These are phyloP conservation scores for Alloplasta piceator DNA, from an alignment of 2,888 invertebrate genomes.

Conservation along the genomic window DNA sequence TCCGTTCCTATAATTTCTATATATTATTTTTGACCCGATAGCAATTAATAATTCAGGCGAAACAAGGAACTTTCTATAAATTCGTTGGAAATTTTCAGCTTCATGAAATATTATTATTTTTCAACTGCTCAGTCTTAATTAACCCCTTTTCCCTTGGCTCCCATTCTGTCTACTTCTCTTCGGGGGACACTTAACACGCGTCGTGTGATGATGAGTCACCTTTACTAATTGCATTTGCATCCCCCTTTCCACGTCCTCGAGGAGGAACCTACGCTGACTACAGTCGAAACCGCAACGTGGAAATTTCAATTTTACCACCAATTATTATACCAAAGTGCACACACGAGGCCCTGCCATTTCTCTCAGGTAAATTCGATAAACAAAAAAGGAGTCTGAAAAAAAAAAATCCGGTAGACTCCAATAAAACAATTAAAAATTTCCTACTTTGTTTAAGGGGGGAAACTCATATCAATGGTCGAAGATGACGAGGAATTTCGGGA, in stretches of 20 bases:
- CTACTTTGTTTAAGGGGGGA: too few species aligned
- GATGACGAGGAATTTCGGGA: too few species aligned
- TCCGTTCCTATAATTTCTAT: too few species aligned
- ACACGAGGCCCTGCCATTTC: too few species aligned
- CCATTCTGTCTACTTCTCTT: constrained; percentile 24
- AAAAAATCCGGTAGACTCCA: too few species aligned
- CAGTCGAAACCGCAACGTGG: constrained; percentile 36
- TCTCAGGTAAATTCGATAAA: too few species aligned
- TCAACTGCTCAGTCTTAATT: constrained; percentile 43
- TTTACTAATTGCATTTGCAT: constrained; percentile 55
- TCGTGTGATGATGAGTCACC: constrained; percentile 46
- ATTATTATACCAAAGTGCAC: constrained; percentile 29
- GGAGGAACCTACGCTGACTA: background rate
- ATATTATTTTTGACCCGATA: too few species aligned
- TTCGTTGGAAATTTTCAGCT: background rate
- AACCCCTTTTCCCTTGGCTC: constrained; percentile 13
- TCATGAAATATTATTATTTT: constrained; percentile 21
- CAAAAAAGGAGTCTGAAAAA: too few species aligned
- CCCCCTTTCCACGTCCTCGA: constrained; percentile 30
- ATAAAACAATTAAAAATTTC: too few species aligned
- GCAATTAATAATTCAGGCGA: background rate
- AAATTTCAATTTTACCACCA: constrained; percentile 45
- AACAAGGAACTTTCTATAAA: constrained; percentile 1
- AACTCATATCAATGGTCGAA: too few species aligned
- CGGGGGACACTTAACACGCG: constrained; percentile 50